Evolutionary conservation across 2,888 invertebrate species (phyloP), one percentile per base, ranked within the genome.

Genomic region (Nomada hirtipes): DNA sequence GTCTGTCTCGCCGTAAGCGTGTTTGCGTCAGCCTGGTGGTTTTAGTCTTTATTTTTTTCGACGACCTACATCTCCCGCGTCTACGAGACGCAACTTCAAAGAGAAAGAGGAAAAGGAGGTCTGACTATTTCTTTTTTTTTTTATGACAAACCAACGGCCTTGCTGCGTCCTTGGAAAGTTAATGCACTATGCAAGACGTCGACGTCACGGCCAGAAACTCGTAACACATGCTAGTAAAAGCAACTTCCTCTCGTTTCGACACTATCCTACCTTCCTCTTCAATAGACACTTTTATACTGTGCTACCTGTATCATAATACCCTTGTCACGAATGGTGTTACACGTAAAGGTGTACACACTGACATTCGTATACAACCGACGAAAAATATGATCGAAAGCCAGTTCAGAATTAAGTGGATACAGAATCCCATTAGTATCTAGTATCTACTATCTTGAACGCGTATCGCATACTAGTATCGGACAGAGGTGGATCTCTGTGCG

Each of bases 161-260:
- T 55, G 59, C 69, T 20, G 29, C 80, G 73, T 74, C 80, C 81
- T 81, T 80, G 81, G 60, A 20, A 52, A 59, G 53, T 53, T 64
- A 50, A 59, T 74, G 80, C 13, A 74, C 80, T 60, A 74, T 79
- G 80, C 74, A 74, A 59, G 74, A 74, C 69, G 73, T 60, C 23
- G 61, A 68, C 57, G 13, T 13, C 18, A 4, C 29, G 55, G n/a
- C 18, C 42, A 55, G 52, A 23, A 50, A 20, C 59, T 1, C 2
- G 18, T 36, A 13, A 36, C 44, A 61, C 52, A 60, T 20, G 47
- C 10, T 44, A 63, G 23, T 36, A 36, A 63, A 44, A n/a, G 18
- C n/a, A 47, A 47, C 11, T 11, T 47, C 47, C 15, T 47, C 15
- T 47, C 47, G 47, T 47, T 47, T 13, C 15, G 11, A 11, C 47